A percentile compares a stretch with the other conserved stretches of the same genome.
These are phyloP conservation scores for Tineola bisselliella DNA, from an alignment of 2,888 invertebrate genomes.

Conservation along the genomic window DNA sequence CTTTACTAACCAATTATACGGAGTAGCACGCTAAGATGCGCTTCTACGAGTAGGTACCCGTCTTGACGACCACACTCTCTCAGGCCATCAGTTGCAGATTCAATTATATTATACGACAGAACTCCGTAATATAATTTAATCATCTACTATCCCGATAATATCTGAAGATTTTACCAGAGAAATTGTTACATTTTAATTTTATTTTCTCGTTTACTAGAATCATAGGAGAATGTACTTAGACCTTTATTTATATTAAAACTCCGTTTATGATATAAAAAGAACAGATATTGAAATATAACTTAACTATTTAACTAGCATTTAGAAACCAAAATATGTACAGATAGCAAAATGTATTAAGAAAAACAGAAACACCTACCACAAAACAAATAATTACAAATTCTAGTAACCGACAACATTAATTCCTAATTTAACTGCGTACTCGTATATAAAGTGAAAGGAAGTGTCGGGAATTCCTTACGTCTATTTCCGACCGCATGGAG, in stretches of 20 bases:
- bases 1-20: neutral
- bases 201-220: no score
- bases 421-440: neutral
- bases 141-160: neutral
- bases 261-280: no score
- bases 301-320: no score
- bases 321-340: no score
- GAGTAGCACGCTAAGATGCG: neutral
- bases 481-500: constrained; percentile 20
- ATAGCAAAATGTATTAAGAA: no score
- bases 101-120: neutral
- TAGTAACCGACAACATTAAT: neutral
- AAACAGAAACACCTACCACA: neutral
- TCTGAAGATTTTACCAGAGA: neutral
- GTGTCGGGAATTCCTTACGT: constrained; percentile 4
- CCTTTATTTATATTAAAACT: no score
- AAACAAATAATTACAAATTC: constrained; percentile 1
- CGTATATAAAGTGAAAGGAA: neutral
- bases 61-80: neutral
- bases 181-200: neutral
- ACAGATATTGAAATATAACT: no score
- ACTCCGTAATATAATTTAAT: neutral
- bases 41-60: neutral
- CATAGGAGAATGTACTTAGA: no score
- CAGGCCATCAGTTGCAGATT: neutral